Evolutionary conservation across 2,113 vertebrate genomes (phyloP).

Genomic region (Platichthys stellatus): DNA sequence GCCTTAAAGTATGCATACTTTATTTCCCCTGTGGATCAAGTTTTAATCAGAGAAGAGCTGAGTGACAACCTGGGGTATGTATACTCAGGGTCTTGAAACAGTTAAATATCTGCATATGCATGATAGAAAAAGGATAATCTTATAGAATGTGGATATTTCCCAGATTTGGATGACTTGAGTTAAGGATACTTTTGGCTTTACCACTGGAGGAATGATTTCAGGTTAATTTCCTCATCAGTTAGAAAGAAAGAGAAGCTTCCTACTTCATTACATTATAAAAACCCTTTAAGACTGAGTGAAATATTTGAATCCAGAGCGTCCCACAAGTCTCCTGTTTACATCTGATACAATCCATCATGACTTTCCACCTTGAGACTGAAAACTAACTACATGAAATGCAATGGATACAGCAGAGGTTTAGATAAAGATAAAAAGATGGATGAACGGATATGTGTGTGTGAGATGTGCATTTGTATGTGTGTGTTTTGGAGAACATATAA

Average conservation of each 20-base stretch:
- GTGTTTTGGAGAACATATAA: slow-evolving; percentile 29
- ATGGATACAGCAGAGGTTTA: slow-evolving; percentile 20
- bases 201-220: slow-evolving; percentile 3
- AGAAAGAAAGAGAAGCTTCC: neutral
- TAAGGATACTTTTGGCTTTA: neutral
- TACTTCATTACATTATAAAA: neutral
- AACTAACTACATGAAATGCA: slow-evolving; percentile 17
- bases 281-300: slow-evolving; percentile 1
- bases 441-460: slow-evolving; percentile 9
- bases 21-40: slow-evolving; percentile 13
- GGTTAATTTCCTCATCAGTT: slow-evolving; percentile 17
- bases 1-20: slow-evolving; percentile 6
- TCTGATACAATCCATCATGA: neutral
- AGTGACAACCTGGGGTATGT: slow-evolving; percentile 12
- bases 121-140: neutral
- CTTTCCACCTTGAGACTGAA: slow-evolving; percentile 8
- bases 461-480: slow-evolving; percentile 10
- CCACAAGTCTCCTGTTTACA: slow-evolving; percentile 15
- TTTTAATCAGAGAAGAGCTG: slow-evolving; percentile 28
- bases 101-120: slow-evolving; percentile 6
- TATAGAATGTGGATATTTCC: neutral
- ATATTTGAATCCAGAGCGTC: neutral
- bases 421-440: slow-evolving; percentile 41
- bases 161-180: neutral
- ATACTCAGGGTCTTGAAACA: neutral